Evolutionary conservation across 2,797 vertebrate species (phyloP).

Genomic region (Anguilla obscura): DNA sequence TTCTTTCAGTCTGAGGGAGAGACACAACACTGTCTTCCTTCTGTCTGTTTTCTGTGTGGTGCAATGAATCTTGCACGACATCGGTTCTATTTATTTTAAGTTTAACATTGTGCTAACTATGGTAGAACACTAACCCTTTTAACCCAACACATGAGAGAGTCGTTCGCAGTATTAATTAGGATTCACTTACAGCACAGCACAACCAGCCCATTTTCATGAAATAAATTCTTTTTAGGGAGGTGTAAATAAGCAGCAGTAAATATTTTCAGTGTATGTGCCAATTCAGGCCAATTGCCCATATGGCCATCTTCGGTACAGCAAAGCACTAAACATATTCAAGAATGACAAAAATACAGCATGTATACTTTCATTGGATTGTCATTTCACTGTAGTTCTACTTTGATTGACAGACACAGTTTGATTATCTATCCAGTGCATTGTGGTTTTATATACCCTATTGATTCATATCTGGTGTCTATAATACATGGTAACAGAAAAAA

Average conservation of each 20-base stretch:
- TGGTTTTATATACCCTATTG: slow-evolving; percentile 42
- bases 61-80: background rate
- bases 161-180: background rate
- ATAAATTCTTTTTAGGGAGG: background rate
- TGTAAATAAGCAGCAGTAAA: background rate
- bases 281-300: background rate
- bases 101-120: background rate
- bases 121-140: background rate
- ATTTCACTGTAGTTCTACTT: background rate
- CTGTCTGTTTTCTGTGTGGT: background rate
- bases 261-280: background rate
- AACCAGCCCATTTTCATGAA: background rate
- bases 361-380: background rate
- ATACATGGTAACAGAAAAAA: slow-evolving; percentile 47
- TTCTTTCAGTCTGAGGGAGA: background rate
- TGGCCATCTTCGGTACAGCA: background rate
- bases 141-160: background rate
- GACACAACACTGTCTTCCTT: background rate
- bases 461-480: slow-evolving; percentile 49
- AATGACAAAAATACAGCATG: background rate
- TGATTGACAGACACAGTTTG: slow-evolving; percentile 5
- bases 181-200: background rate
- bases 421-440: slow-evolving; percentile 36
- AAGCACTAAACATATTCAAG: background rate
- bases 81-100: background rate